Evolutionary conservation across 2,113 vertebrate species (phyloP), one percentile per base, ranked within the genome.

Genomic region (Empidonax traillii): DNA sequence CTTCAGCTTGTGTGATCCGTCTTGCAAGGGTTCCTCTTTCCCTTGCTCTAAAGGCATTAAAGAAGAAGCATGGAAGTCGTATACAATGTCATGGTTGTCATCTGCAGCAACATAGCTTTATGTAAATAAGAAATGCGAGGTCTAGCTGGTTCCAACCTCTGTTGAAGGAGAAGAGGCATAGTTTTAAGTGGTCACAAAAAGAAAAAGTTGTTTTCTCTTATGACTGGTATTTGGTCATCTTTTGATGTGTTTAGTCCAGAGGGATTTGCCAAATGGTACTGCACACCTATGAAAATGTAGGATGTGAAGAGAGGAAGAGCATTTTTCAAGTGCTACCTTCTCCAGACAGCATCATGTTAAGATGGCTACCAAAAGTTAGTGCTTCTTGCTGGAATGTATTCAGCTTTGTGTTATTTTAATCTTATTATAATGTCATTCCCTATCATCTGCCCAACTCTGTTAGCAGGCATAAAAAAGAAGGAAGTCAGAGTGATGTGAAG

Each of bases 361-460:
- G 39, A 59, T 5, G 43, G 47, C 35, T 67, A 4, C 51, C 43
- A 14, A 18, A 69, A 81, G 20, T 21, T 33, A 10, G 13, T 68
- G 35, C 33, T 52, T 6, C 61, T 76, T 85, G 12, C 68, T 15
- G 30, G 30, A 33, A 35, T 30, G 15, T 55, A 3, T 63, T 71
- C 27, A 61, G 30, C 18, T 53, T 25, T 61, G 25, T 35, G 22
- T 33, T 20, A 1, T 83, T 80, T 58, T 46, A 51, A 39, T 69
- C 41, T n/a, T 46, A 2, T 2, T 56, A 1, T 6, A 28, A 14
- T 72, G 67, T 61, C 1, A 1, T 11, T 74, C 27, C 3, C 2
- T 56, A 0, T 83, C 80, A 20, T 74, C 63, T 86, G 23, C 28
- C 16, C 33, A 74, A 2, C 43, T 58, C 12, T 85, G 30, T 53